phyloP scores from a whole-genome alignment of 53 echinoderm and acorn worm species.

The Luidia sarsii region DNA sequence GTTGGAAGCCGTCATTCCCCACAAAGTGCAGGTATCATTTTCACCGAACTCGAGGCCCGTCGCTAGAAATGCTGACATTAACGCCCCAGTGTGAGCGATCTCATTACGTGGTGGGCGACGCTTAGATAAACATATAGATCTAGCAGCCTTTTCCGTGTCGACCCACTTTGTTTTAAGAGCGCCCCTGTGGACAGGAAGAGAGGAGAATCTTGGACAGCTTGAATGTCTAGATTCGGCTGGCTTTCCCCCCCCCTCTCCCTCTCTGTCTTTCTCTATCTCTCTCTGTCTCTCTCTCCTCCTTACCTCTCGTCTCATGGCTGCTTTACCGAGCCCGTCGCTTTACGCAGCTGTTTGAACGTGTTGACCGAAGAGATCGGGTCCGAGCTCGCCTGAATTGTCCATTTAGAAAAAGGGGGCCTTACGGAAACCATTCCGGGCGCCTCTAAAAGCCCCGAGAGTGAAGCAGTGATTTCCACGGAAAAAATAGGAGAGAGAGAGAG shows the following conservation, averaged over 20 bases:
- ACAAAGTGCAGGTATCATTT: too few relatives aligned
- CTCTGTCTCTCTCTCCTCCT: not conserved
- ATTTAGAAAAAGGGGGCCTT: constrained; percentile 3
- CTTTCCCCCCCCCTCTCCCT: not conserved
- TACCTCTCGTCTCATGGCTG: too few relatives aligned
- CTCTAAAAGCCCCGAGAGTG: constrained; percentile 30
- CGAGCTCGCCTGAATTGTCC: not conserved
- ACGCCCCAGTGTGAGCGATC: not conserved
- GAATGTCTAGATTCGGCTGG: not conserved
- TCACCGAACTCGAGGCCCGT: too few relatives aligned
- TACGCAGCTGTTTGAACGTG: constrained; percentile 31
- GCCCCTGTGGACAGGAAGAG: not conserved
- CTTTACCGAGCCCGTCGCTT: constrained; percentile 9
- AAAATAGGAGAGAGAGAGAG: not conserved
- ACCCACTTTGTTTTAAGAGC: constrained; percentile 18
- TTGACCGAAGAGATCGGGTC: constrained; percentile 2
- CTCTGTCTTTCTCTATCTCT: not conserved
- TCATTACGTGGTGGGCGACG: constrained; percentile 20
- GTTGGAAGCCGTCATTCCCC: too few relatives aligned
- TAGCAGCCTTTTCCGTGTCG: not conserved
- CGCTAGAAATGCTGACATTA: too few relatives aligned
- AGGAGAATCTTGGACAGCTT: constrained; percentile 11
- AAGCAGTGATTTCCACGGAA: constrained; percentile 4
- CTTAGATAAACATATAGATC: constrained; percentile 25
- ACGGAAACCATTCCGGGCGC: constrained; percentile 4